These are phyloP conservation scores for Premnoplex brunnescens DNA, from an alignment of 2,797 vertebrate species.

Conservation along the genomic window DNA sequence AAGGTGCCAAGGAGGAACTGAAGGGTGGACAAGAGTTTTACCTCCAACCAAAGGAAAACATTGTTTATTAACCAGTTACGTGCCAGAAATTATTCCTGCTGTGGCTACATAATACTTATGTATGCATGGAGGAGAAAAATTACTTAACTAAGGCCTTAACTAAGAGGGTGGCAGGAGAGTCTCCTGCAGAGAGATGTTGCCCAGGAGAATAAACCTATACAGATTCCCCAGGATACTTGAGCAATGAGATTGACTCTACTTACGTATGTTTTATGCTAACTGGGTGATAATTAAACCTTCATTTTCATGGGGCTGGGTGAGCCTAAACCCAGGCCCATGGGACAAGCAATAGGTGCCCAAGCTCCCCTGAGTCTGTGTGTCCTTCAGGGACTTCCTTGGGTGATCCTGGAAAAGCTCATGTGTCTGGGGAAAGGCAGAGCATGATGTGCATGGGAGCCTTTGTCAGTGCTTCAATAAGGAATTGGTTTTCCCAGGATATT, in stretches of 20 bases:
- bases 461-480: background rate
- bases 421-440: background rate
- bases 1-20: background rate
- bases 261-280: background rate
- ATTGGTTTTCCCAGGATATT: background rate
- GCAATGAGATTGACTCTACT: background rate
- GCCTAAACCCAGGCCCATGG: background rate
- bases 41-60: background rate
- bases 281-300: background rate
- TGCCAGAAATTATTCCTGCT: background rate
- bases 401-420: accelerated
- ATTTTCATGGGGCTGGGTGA: background rate
- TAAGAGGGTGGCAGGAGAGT: background rate
- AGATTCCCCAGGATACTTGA: background rate
- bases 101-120: accelerated
- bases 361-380: background rate
- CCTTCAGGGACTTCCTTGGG: background rate
- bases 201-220: background rate
- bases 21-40: background rate
- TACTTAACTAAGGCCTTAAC: background rate
- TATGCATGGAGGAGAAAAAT: background rate
- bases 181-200: background rate
- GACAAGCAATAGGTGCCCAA: background rate
- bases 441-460: background rate
- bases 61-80: background rate